phyloP scores from a whole-genome alignment of 1,140 invertebrate species.

The Alviniconcha marisindica region DNA sequence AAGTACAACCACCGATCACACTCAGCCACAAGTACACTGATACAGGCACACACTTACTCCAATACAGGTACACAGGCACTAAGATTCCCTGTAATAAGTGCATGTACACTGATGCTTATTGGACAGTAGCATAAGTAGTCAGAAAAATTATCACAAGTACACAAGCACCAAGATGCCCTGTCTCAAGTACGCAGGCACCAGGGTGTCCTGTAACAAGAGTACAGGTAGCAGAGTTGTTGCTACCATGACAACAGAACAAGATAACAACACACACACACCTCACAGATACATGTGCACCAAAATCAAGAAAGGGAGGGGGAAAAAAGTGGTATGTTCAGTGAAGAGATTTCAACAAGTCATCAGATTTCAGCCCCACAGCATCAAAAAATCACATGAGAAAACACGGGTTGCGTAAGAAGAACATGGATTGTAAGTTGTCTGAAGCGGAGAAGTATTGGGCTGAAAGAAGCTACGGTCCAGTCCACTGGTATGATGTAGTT shows the following conservation, averaged over 20 bases:
- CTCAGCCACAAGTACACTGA: neutral
- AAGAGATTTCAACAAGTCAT: too few relatives aligned
- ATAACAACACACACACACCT: neutral
- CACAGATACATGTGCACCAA: neutral
- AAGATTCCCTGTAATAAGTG: conserved; percentile 31
- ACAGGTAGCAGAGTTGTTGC: conserved; percentile 27
- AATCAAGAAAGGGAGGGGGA: neutral
- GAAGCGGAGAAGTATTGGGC: too few relatives aligned
- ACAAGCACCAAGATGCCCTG: conserved; percentile 32
- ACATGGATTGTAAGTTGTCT: too few relatives aligned
- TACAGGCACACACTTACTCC: conserved; percentile 1
- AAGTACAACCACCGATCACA: conserved; percentile 8
- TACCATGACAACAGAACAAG: conserved; percentile 29
- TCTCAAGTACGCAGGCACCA: conserved; percentile 32
- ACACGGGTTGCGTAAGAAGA: too few relatives aligned
- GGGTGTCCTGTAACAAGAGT: conserved; percentile 28
- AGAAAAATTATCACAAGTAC: conserved; percentile 28
- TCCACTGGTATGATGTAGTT: conserved; percentile 3
- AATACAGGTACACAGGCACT: conserved; percentile 26
- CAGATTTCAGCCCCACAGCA: too few relatives aligned
- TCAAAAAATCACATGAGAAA: too few relatives aligned
- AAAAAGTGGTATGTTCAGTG: too few relatives aligned
- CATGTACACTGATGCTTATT: conserved; percentile 31
- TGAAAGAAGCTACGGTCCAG: neutral
- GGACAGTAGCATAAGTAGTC: conserved; percentile 32